Conservation (phyloP, 2,888 invertebrate genomes). For the Lasioglossum morio region DNA sequence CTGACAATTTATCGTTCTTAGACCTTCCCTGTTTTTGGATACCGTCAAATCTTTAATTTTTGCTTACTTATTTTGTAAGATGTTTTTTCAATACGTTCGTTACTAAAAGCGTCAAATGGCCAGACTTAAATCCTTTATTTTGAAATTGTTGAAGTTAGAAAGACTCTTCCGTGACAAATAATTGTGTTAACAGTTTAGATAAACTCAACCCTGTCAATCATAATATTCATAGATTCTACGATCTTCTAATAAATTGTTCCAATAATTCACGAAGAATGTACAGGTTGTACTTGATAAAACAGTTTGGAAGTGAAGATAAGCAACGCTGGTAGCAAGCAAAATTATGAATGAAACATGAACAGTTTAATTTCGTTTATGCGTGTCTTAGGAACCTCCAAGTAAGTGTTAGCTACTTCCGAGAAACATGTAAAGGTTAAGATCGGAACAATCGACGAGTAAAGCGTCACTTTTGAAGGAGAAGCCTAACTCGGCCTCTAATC, state of each 20-base stretch:
- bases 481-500: slow-evolving; percentile 27
- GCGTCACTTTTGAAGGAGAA: not conserved
- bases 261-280: not conserved
- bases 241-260: not conserved
- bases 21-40: not conserved
- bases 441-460: slow-evolving; percentile 12
- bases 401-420: not conserved
- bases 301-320: not conserved
- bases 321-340: not conserved
- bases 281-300: not conserved
- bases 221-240: not conserved
- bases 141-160: not conserved
- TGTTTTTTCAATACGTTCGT: not conserved
- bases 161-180: too few species aligned
- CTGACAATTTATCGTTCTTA: not conserved
- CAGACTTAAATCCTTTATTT: not conserved
- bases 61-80: not conserved
- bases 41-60: too few species aligned
- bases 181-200: too few species aligned
- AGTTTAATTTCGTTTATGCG: not conserved
- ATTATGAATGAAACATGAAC: not conserved
- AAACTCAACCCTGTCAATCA: not conserved
- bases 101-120: not conserved
- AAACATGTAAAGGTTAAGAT: not conserved
- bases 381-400: not conserved